Conservation (phyloP, 2,888 invertebrate species). For the Aproaerema taeniolella region DNA sequence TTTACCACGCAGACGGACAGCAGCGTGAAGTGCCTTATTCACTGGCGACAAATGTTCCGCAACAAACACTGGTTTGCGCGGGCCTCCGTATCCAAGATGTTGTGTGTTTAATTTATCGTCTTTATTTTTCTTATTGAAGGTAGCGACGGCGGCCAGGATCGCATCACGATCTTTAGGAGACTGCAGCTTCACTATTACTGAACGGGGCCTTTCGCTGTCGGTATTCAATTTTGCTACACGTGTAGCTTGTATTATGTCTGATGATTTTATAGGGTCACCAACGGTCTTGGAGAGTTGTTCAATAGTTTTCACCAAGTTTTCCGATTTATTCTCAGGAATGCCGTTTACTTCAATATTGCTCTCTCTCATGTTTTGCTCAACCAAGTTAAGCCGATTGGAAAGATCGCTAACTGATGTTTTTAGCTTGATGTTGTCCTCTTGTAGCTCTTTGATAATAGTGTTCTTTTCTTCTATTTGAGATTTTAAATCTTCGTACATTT, state of each 20-base stretch:
- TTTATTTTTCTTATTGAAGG: background rate
- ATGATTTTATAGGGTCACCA: constrained; percentile 14
- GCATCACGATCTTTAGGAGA: constrained; percentile 11
- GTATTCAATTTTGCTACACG: constrained; percentile 19
- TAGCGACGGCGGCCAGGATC: background rate
- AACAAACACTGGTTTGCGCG: background rate
- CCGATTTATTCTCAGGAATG: constrained; percentile 21
- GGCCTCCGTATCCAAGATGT: background rate
- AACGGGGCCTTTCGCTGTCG: constrained; percentile 15
- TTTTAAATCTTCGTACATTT: background rate
- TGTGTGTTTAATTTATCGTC: too few relatives aligned
- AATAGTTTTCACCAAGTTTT: constrained; percentile 18
- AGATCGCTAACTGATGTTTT: background rate
- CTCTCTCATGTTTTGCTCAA: background rate
- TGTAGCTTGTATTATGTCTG: constrained; percentile 18
- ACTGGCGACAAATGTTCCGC: background rate
- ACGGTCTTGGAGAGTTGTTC: constrained; percentile 19
- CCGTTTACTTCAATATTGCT: too few relatives aligned
- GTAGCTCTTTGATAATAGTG: background rate
- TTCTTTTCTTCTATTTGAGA: background rate
- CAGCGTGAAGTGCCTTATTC: constrained; percentile 1
- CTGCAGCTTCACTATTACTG: constrained; percentile 20
- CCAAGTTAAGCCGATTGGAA: background rate
- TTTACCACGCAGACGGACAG: background rate
- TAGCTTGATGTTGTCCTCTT: background rate